These are phyloP conservation scores for Decapterus maruadsi DNA, from an alignment of 2,797 vertebrate genomes.

Conservation along the genomic window DNA sequence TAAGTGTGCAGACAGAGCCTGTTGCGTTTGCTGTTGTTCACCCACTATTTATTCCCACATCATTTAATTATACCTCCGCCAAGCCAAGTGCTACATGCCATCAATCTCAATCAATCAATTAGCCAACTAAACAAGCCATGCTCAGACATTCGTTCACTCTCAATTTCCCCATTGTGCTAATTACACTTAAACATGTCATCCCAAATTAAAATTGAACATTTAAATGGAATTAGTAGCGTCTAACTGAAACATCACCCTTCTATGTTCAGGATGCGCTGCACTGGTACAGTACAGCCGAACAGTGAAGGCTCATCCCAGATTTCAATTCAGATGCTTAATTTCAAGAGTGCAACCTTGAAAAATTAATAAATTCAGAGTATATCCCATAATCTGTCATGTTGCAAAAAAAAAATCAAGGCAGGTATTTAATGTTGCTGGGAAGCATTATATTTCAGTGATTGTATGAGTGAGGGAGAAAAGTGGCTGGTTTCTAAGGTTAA, in stretches of 20 bases:
- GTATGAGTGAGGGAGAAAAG: slow-evolving; percentile 60
- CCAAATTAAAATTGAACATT: slow-evolving; percentile 81
- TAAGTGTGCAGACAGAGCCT: slow-evolving; percentile 44
- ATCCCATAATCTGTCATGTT: slow-evolving; percentile 32
- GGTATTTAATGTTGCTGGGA: slow-evolving; percentile 58
- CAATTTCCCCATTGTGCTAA: slow-evolving; percentile 83
- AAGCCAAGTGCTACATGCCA: slow-evolving; percentile 79
- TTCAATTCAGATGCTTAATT: slow-evolving; percentile 20
- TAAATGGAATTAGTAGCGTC: slow-evolving; percentile 77
- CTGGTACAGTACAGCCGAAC: slow-evolving; percentile 15
- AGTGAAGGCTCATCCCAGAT: background rate
- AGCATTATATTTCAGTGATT: slow-evolving; percentile 63
- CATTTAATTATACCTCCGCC: slow-evolving; percentile 81
- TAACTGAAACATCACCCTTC: slow-evolving; percentile 75
- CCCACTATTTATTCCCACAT: slow-evolving; percentile 77
- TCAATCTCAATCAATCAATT: slow-evolving; percentile 87
- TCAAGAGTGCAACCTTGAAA: slow-evolving; percentile 15
- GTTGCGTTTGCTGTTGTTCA: slow-evolving; percentile 67
- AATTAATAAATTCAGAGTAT: slow-evolving; percentile 24
- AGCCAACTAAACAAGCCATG: slow-evolving; percentile 81
- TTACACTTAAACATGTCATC: slow-evolving; percentile 83
- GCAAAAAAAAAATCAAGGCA: slow-evolving; percentile 27
- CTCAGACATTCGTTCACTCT: slow-evolving; percentile 80
- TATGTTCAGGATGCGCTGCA: slow-evolving; percentile 26
- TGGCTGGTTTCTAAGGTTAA: slow-evolving; percentile 77